phyloP scores from a whole-genome alignment of 2,113 vertebrate species.

The Delphinus delphis region DNA sequence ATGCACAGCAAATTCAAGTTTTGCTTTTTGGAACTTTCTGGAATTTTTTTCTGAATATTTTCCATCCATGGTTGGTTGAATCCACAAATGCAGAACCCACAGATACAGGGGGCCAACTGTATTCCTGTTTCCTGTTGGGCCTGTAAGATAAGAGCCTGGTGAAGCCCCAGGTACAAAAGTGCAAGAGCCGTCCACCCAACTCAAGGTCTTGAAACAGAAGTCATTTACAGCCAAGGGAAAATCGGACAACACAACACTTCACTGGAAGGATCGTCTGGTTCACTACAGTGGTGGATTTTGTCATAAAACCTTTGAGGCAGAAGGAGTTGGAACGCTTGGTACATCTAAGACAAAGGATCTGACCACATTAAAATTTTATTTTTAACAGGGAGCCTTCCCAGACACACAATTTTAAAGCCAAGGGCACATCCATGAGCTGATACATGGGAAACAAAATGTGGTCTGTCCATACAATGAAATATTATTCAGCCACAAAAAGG shows the following conservation, averaged over 20 bases:
- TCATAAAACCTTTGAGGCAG: background rate
- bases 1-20: background rate
- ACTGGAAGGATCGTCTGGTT: background rate
- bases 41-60: background rate
- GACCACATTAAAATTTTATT: no score
- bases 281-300: background rate
- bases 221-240: no score
- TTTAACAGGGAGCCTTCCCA: background rate
- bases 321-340: background rate
- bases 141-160: background rate
- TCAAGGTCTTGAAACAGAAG: background rate
- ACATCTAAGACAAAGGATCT: background rate
- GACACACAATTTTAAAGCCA: background rate
- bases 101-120: background rate
- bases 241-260: no score
- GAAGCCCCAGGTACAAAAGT: background rate
- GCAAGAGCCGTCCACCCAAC: background rate
- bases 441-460: accelerated
- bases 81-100: background rate
- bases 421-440: accelerated
- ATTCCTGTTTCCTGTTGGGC: background rate
- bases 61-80: background rate
- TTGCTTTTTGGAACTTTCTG: background rate
- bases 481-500: background rate
- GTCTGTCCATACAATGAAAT: accelerated